Percentiles rank a stretch among this genome's conserved stretches.
Conservation (phyloP, 2,113 vertebrate species). For the Gallinago undulata region DNA sequence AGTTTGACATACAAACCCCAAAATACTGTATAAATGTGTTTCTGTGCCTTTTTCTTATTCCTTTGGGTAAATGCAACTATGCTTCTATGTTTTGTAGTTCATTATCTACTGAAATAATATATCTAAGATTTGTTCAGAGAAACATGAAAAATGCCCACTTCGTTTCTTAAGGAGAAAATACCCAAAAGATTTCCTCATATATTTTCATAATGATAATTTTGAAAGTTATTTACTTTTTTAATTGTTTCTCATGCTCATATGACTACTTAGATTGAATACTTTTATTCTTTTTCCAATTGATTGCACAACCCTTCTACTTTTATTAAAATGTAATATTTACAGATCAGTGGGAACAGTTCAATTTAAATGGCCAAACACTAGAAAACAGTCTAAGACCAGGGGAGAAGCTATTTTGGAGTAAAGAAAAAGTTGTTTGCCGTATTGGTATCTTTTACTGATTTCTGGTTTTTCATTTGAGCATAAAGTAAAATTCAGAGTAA, state of each 20-base stretch:
- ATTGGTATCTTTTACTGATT: conserved; percentile 11
- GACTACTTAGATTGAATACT: conserved; percentile 4
- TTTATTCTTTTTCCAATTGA: conserved; percentile 33
- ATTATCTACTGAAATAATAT: background rate
- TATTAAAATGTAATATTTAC: conserved; percentile 46
- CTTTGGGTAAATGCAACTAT: background rate
- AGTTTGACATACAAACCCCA: background rate
- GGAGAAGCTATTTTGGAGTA: conserved; percentile 14
- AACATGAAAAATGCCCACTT: background rate
- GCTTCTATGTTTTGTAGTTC: background rate
- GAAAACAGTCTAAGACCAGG: conserved; percentile 28
- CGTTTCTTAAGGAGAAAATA: background rate
- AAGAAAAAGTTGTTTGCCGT: conserved; percentile 18
- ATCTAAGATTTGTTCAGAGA: background rate
- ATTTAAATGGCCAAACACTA: conserved; percentile 40
- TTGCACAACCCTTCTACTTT: background rate
- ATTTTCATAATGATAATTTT: conserved; percentile 13
- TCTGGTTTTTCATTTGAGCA: background rate
- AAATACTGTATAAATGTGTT: background rate
- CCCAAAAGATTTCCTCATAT: background rate
- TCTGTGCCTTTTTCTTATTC: background rate
- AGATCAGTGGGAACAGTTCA: conserved; percentile 46
- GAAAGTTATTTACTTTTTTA: conserved; percentile 8
- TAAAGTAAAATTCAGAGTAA: background rate
- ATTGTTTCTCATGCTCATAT: background rate